phyloP scores from a whole-genome alignment of 2,113 vertebrate species.

The Antechinus flavipes region DNA sequence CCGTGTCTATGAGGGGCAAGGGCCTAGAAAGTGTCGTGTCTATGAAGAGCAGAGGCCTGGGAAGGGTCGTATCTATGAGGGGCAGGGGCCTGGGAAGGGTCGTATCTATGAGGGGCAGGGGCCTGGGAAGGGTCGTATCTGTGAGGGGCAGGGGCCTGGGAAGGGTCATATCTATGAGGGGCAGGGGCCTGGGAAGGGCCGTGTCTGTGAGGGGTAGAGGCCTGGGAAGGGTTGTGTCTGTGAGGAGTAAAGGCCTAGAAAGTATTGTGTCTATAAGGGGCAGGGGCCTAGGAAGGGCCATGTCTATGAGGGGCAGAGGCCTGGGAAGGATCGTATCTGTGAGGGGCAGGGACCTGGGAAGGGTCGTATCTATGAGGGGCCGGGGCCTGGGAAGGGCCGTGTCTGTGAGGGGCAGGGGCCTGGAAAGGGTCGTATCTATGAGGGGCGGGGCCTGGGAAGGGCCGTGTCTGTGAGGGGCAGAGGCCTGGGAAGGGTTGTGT shows the following conservation, averaged over 20 bases:
- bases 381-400: no score
- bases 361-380: no score
- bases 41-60: not conserved
- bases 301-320: no score
- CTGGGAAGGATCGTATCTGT: no score
- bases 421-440: no score
- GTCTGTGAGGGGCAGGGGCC: no score
- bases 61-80: not conserved
- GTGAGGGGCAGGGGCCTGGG: not conserved
- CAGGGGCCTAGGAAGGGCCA: no score
- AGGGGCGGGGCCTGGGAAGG: no score
- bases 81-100: not conserved
- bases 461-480: no score
- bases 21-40: not conserved
- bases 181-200: not conserved
- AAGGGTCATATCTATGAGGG: not conserved
- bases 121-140: not conserved
- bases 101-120: not conserved
- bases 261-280: not conserved
- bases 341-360: no score
- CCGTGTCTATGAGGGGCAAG: no score
- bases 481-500: no score
- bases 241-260: not conserved
- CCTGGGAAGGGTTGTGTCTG: not conserved
- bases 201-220: not conserved